These are phyloP conservation scores for Acrocephalus scirpaceus DNA, from an alignment of 2,797 vertebrate genomes.

Conservation along the genomic window DNA sequence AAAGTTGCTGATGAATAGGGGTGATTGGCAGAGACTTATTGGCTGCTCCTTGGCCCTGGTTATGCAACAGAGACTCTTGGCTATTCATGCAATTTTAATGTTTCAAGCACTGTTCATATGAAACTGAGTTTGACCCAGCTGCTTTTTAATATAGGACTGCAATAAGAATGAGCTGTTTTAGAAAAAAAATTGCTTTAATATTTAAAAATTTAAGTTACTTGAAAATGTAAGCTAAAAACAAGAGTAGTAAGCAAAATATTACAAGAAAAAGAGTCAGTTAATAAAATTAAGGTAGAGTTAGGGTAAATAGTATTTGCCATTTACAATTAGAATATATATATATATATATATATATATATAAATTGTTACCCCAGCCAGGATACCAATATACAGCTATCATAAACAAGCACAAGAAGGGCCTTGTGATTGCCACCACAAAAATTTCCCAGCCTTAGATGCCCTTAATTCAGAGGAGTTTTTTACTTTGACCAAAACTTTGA, in stretches of 20 bases:
- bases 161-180: neutral
- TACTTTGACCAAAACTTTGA: neutral
- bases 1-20: conserved; percentile 55
- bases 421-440: neutral
- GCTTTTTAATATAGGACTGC: neutral
- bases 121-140: neutral
- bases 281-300: neutral
- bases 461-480: neutral
- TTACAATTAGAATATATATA: neutral
- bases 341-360: neutral
- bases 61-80: conserved; percentile 23
- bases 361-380: neutral
- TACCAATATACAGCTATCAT: neutral
- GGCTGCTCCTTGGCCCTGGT: conserved; percentile 33
- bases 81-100: conserved; percentile 38
- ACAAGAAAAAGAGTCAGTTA: neutral
- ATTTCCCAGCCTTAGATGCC: neutral
- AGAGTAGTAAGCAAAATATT: neutral
- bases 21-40: conserved; percentile 45
- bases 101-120: neutral
- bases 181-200: neutral
- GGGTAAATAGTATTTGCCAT: neutral
- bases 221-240: neutral
- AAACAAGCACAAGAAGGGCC: neutral
- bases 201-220: neutral